Base-by-base conservation (phyloP, 2,113 vertebrate species). In the Asarcornis scutulata region DNA sequence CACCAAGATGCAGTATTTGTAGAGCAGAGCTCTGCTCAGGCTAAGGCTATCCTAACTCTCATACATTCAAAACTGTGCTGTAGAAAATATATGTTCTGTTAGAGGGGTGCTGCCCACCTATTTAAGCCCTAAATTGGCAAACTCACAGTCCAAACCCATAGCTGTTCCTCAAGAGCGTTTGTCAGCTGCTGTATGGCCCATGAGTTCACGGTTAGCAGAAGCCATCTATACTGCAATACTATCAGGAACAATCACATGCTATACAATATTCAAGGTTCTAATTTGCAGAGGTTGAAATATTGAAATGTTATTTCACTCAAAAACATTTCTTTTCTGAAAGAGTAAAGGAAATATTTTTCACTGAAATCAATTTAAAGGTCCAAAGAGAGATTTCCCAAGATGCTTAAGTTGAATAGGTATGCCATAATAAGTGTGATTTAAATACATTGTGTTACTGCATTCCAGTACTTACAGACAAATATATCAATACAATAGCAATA, bases 331-430 rank as follows among this genome's bases (percentile, higher is more conserved):
- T 83, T 97, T 94, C 42, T 2, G 72, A 96, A 88, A 86, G 79
- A 93, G 31, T 56, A 69, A 94, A 95, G 73, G 66, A 76, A 86
- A 83, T 95, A 52, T 46, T 97, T 92, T 90, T 74, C 68, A 82
- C 2, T 67, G 79, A 94, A 95, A 73, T 88, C 72, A 90, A 38
- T 95, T 96, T 92, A 74, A 90, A 91, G 94, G 29, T 44, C 26
- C 52, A 31, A 86, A 86, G 66, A 95, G 22, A 88, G 32, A 93
- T 91, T 95, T 97, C 83, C 76, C 76, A 64, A 55, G 93, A 76
- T 20, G 20, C 6, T 77, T 81, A 81, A 78, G 48, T 64, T 38
- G 72, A 74, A 85, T 14, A 86, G 22, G 32, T 86, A 46, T 75
- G 17, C 36, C 46, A 34, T 77, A 91, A 78, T 38, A 74, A 88